phyloP scores from a whole-genome alignment of 2,797 vertebrate genomes.

The Sylvia borin region DNA sequence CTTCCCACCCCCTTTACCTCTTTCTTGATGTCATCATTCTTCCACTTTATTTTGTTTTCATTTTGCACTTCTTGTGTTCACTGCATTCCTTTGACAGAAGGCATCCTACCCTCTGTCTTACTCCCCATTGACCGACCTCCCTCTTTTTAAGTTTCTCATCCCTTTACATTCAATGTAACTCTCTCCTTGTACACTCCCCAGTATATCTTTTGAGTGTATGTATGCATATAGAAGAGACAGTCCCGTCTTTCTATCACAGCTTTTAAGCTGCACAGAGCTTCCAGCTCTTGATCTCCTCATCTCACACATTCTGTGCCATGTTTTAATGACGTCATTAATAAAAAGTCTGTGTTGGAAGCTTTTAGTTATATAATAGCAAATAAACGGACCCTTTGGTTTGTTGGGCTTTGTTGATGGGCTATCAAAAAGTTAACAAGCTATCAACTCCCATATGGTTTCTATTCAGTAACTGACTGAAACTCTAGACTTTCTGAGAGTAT shows the following conservation, averaged over 20 bases:
- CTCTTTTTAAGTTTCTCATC: neutral
- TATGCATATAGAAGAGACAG: neutral
- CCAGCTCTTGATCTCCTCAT: neutral
- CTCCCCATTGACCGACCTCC: neutral
- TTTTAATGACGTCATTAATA: neutral
- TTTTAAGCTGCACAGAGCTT: neutral
- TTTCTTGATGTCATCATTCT: neutral
- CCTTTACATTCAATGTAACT: neutral
- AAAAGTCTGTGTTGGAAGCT: neutral
- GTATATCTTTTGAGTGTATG: neutral
- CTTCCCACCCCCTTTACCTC: neutral
- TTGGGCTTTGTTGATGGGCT: neutral
- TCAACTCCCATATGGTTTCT: neutral
- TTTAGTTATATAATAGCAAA: neutral
- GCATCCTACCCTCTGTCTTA: neutral
- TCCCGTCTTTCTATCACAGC: neutral
- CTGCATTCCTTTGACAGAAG: neutral
- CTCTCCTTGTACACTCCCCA: neutral
- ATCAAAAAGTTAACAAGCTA: neutral
- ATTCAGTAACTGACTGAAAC: neutral
- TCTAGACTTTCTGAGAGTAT: neutral
- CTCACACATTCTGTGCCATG: neutral
- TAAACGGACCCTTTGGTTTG: neutral
- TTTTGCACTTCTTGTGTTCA: neutral
- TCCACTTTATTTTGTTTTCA: neutral